Conservation (phyloP, 2,797 vertebrate species). For the Lagocephalus sceleratus region DNA sequence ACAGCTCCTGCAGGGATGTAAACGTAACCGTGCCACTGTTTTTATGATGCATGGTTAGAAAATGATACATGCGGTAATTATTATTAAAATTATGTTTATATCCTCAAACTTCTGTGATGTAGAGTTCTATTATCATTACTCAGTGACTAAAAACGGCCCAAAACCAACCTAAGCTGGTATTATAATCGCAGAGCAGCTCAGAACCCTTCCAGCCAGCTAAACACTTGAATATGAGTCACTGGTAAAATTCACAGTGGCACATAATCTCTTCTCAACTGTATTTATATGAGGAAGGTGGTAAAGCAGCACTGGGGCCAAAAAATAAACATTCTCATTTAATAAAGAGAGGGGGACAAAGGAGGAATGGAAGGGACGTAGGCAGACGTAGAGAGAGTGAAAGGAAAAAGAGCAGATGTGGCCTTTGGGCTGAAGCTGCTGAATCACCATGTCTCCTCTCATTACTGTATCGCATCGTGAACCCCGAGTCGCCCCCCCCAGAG, state of each 20-base stretch:
- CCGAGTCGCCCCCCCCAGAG: slow-evolving; percentile 32
- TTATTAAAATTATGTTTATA: too few species aligned
- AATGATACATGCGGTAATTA: too few species aligned
- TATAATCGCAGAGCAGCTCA: slow-evolving; percentile 6
- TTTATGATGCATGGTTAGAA: too few species aligned
- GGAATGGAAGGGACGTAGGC: slow-evolving; percentile 19
- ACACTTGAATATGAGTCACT: slow-evolving; percentile 20
- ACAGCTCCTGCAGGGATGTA: too few species aligned
- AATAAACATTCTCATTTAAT: slow-evolving; percentile 16
- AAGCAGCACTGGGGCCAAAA: slow-evolving; percentile 10
- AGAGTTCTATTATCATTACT: background rate
- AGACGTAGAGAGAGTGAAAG: slow-evolving; percentile 36
- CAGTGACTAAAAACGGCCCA: slow-evolving; percentile 16
- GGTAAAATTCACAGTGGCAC: slow-evolving; percentile 32
- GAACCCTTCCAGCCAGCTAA: slow-evolving; percentile 25
- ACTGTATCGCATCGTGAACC: slow-evolving; percentile 61
- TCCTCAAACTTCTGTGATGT: background rate
- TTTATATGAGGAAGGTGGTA: slow-evolving; percentile 30
- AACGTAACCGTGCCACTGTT: too few species aligned
- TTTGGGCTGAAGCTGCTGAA: slow-evolving; percentile 72
- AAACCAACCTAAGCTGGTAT: slow-evolving; percentile 1
- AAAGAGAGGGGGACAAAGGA: slow-evolving; percentile 13
- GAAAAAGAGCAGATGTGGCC: slow-evolving; percentile 70
- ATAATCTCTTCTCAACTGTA: slow-evolving; percentile 26
- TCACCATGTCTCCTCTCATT: slow-evolving; percentile 74